Conservation (phyloP, 1,140 invertebrate genomes). For the Papilio glaucus region DNA sequence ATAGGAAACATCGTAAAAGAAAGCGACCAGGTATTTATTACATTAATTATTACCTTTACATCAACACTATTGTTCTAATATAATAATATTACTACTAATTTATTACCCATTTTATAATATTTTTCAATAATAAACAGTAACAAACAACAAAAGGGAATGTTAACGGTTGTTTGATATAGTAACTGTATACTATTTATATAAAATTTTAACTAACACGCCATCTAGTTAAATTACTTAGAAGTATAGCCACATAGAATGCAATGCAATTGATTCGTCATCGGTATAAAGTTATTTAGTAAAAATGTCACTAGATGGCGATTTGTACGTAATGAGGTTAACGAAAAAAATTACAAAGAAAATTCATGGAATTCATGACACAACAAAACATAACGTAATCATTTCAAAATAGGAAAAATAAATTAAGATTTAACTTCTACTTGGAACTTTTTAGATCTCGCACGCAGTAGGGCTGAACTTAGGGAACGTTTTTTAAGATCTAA, state of each 20-base stretch:
- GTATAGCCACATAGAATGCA: background rate
- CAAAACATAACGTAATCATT: too few relatives aligned
- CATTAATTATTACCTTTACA: background rate
- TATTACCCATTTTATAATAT: too few relatives aligned
- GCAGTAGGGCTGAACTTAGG: too few relatives aligned
- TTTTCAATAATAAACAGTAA: slow-evolving; percentile 36
- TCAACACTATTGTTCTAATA: background rate
- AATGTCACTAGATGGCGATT: background rate
- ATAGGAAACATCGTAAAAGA: slow-evolving; percentile 18
- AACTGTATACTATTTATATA: background rate
- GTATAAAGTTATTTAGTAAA: background rate
- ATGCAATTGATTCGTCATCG: background rate
- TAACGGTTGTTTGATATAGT: too few relatives aligned
- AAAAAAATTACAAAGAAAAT: too few relatives aligned
- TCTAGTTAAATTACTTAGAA: slow-evolving; percentile 5
- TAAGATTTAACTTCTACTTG: too few relatives aligned
- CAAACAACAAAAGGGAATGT: background rate
- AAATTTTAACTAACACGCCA: background rate
- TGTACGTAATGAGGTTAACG: too few relatives aligned
- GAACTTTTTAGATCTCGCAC: too few relatives aligned
- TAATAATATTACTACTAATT: slow-evolving; percentile 15
- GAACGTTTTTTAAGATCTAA: too few relatives aligned
- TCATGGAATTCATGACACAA: too few relatives aligned
- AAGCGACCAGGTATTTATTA: slow-evolving; percentile 46
- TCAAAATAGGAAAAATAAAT: too few relatives aligned